Percentiles rank a stretch among this genome's conserved stretches.
Evolutionary conservation across 2,113 vertebrate species (phyloP).

Genomic region (Mesitornis unicolor): DNA sequence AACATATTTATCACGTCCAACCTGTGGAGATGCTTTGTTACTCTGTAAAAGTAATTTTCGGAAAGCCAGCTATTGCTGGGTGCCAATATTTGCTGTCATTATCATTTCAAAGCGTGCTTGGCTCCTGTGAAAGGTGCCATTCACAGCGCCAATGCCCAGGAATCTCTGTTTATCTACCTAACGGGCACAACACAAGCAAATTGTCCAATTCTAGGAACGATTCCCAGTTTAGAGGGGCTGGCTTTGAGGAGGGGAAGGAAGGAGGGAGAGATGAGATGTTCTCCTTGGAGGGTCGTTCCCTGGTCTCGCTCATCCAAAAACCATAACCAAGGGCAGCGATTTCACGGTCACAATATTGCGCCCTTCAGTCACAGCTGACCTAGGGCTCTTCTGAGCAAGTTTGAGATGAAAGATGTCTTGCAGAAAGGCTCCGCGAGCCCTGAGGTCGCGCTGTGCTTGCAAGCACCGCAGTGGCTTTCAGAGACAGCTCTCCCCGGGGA

Average conservation of each 20-base stretch:
- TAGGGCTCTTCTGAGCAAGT: background rate
- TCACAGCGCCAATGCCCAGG: background rate
- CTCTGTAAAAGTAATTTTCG: background rate
- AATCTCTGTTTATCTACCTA: background rate
- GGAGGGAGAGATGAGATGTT: background rate
- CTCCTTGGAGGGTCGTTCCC: background rate
- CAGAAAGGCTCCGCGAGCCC: background rate
- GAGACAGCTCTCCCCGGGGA: background rate
- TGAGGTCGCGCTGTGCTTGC: background rate
- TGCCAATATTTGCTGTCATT: constrained; percentile 33
- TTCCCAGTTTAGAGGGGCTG: background rate
- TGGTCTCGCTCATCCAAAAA: background rate
- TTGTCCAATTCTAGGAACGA: background rate
- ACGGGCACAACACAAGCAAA: background rate
- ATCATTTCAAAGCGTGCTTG: background rate
- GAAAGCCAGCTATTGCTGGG: background rate
- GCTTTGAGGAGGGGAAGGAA: background rate
- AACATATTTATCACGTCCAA: background rate
- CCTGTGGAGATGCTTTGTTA: constrained; percentile 31
- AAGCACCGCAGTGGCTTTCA: accelerated
- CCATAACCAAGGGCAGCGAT: background rate
- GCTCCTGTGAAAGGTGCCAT: background rate
- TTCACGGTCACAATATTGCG: accelerated
- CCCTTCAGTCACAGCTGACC: background rate
- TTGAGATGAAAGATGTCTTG: background rate